Evolutionary conservation across 2,797 vertebrate species (phyloP), one percentile per base, ranked within the genome.

Genomic region (Tinamus major): DNA sequence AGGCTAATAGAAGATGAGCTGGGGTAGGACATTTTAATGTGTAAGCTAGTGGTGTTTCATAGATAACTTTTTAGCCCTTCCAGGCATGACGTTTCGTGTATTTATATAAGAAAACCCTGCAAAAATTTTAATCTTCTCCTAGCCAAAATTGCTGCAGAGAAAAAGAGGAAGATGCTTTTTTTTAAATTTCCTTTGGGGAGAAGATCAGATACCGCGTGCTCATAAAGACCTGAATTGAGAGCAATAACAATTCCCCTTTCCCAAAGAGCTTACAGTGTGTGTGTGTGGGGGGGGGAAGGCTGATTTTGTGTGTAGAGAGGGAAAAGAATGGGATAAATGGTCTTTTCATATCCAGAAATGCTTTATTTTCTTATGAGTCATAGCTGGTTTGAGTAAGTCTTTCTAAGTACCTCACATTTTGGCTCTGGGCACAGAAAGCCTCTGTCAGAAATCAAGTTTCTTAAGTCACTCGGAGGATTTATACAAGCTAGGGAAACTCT

Each of bases 301-400:
- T 10, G 42, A 6, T 7, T 70, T 90, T 95, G 80, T 89, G 68
- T 71, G 31, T 74, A 77, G 64, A 82, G 75, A 13, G 59, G 59
- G 21, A 39, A 26, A 37, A 37, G 59, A 71, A 55, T 4, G 17
- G 77, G 20, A 95, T 89, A 95, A 95, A 93, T 85, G 87, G 71
- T 49, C 87, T 87, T 95, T 96, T 93, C 87, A 96, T 85, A 90
- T 33, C 71, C 91, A 93, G 77, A 88, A 95, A 88, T 69, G 80
- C 87, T 94, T 93, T 94, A 91, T 95, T 96, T 96, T 96, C 6
- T 6, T 72, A 88, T 93, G 92, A 96, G 68, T 95, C 94, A 90
- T 35, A 68, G 91, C 1, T 67, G 79, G 85, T 88, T 91, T 93
- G 72, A 94, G 68, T 65, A 88, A 88, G 89, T 91, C 56, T 83